phyloP scores from a whole-genome alignment of 2,888 invertebrate species.

The Netelia virgata region DNA sequence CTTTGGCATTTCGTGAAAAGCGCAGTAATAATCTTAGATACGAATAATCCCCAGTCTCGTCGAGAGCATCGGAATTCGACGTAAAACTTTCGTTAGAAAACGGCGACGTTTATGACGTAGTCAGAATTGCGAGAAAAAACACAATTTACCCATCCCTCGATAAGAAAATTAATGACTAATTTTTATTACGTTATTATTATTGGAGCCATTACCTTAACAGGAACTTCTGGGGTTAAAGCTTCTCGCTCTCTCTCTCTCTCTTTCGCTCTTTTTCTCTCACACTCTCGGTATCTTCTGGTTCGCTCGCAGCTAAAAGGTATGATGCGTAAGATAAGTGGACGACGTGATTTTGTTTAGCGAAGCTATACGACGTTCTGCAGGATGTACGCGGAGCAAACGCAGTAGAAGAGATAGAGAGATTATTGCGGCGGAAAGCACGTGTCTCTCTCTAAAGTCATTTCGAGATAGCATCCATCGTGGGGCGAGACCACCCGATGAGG shows the following conservation, averaged over 20 bases:
- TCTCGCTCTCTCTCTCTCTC: constrained; percentile 69
- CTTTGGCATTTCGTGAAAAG: not conserved
- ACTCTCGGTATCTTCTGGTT: constrained; percentile 24
- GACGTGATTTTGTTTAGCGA: constrained; percentile 68
- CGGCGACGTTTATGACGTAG: not conserved
- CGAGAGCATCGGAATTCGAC: not conserved
- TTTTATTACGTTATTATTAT: constrained; percentile 81
- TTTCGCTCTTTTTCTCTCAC: constrained; percentile 45
- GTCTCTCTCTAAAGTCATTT: constrained; percentile 57
- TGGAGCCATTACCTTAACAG: constrained; percentile 80
- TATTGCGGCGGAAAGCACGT: not conserved
- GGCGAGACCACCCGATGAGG: constrained; percentile 21
- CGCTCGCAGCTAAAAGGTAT: constrained; percentile 78
- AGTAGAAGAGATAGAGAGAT: constrained; percentile 1
- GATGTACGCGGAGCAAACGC: constrained; percentile 29
- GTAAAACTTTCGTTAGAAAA: not conserved
- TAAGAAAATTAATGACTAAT: constrained; percentile 78
- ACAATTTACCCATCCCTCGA: not conserved
- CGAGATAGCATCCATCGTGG: constrained; percentile 57
- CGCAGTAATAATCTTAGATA: not conserved
- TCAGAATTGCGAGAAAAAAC: not conserved
- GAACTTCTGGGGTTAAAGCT: constrained; percentile 76
- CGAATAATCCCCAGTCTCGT: constrained; percentile 6
- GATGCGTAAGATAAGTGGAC: constrained; percentile 79
- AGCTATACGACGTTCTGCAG: constrained; percentile 41